Evolutionary conservation across 2,113 vertebrate genomes (phyloP), one percentile per base, ranked within the genome.

Genomic region (Camelus bactrianus): DNA sequence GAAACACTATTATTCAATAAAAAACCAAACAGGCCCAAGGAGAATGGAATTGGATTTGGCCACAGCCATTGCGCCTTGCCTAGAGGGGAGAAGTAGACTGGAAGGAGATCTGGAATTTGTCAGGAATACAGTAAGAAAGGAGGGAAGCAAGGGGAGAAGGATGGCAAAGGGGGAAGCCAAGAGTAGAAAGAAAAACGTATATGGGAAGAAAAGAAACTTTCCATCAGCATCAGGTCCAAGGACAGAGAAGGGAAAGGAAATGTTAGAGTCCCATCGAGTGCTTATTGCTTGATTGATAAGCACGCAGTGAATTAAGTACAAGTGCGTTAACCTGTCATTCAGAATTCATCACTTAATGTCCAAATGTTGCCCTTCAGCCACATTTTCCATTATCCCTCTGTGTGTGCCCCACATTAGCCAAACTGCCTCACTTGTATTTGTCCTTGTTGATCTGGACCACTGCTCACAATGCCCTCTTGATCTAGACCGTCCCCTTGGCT

Each of bases 221-320:
- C 65, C 16, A 46, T 48, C 13, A 96, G 73, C 54, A 75, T 52
- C 48, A 50, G 48, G 28, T 48, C 38, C 62, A 67, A 70, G 69
- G 73, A 95, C 70, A 77, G 52, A 65, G 62, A 90, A 62, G 56
- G 67, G 32, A 75, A 93, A 69, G 62, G 32, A n/a, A 65, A 84
- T 77, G 26, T 85, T 60, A 67, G 56, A 54, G 38, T 65, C 30
- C 28, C 0, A 16, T 42, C 52, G 22, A 38, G 2, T 7, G 35
- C n/a, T 65, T 6, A 62, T 52, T 9, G 80, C 38, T 77, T 67
- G 72, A 52, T 30, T 67, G 72, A 52, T 30, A 58, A 58, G 11
- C 46, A 42, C n/a, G 24, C 11, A 32, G 5, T 35, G 50, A 83
- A 77, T 69, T 72, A 75, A 81, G 60, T 8, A 24, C 72, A 76